Evolutionary conservation across 1,140 invertebrate species (phyloP), one percentile per base, ranked within the genome.

Genomic region (Sitobion miscanthi): DNA sequence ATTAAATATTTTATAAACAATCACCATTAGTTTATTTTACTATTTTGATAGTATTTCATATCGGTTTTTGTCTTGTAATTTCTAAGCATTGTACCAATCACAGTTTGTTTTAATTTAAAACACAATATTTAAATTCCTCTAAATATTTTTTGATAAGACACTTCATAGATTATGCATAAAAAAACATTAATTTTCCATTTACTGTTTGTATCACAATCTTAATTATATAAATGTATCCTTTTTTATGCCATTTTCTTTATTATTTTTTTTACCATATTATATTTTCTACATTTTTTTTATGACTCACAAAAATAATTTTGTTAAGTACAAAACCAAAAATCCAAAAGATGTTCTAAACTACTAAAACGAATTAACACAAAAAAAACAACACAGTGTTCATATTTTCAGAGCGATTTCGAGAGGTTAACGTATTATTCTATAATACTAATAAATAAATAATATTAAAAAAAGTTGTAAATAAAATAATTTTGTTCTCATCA

Each of bases 351-450:
- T 93, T 93, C 91, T 93, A 54, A 86, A 45, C 77, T 82, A 83
- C 82, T 30, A 42, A 45, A 52, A 93, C 91, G 91, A 93, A 93
- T 93, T 93, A 54, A 86, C 30, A 52, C 49, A 57, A 92, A 91
- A 35, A 23, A 91, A 93, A 83, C 90, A 92, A 82, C 90, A 5
- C 52, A 83, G 91, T 93, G 91, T 93, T 93, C 91, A 54, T 93
- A 93, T 54, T 93, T 54, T 54, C 91, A 93, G 82, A 93, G 91
- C 91, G 91, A 93, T 93, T 93, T 86, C 91, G 91, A 57, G 91
- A 93, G 91, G 91, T 90, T 47, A 90, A 62, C 5, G 35, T 90
- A 90, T 90, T 62, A 90, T 62, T 69, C 30, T 69, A 69, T 90
- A 90, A 69, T 90, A 54, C 21, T 89, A 38, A 89, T 89, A n/a